Evolutionary conservation across 2,797 vertebrate genomes (phyloP), one percentile per base, ranked within the genome.

Genomic region (Clarias platycephalus): DNA sequence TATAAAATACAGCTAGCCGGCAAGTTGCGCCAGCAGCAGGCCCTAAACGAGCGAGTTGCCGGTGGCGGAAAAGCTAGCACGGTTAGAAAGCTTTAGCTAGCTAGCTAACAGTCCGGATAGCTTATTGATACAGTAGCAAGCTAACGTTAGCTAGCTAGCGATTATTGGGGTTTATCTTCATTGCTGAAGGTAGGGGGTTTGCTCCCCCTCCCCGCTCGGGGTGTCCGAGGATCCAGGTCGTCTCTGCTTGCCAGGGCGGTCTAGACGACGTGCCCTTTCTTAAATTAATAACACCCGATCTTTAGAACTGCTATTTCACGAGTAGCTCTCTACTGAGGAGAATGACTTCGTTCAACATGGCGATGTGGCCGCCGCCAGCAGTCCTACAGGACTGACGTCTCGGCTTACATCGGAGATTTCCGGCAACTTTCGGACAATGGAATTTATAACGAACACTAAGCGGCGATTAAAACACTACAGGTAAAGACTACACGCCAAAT

Each of bases 291-390:
- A 90, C 87, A 91, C 87, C 90, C 91, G 90, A 91, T 90, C 91
- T 93, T 91, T 88, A 90, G 84, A 88, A 90, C 87, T 91, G 82
- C 92, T 92, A 92, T 94, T 94, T 94, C 91, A 92, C 94, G 93
- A 95, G 94, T 94, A 93, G 93, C 91, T 93, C 89, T 88, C 93
- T 93, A 93, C 93, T 91, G 91, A 94, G 94, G 93, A 92, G 92
- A 92, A 95, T 95, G 93, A 94, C 93, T 96, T 93, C 96, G 96
- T 86, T 97, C 96, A 99, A 99, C 97, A 99, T 99, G 98, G 97
- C 97, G 97, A 95, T 95, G 95, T 94, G 96, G 96, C 97, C 97
- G 96, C 97, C 97, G 98, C 96, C 96, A 97, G 95, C 96, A 97
- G 97, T 97, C 97, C 98, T 95, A 96, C 96, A 97, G 97, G 96